Base-by-base conservation (phyloP, 2,113 vertebrate genomes). In the Eleginops maclovinus region DNA sequence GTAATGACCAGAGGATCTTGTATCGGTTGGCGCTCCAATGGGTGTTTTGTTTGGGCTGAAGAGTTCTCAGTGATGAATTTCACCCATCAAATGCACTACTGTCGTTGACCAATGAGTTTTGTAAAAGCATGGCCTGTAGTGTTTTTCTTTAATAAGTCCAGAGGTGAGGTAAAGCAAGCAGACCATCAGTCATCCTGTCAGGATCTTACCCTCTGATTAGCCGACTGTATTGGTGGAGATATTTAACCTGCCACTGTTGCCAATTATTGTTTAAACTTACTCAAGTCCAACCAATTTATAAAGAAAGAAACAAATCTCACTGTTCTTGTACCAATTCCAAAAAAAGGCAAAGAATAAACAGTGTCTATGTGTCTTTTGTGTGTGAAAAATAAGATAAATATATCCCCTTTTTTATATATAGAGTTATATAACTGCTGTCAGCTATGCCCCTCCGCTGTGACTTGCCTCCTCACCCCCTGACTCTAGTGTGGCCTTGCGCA, bases 131-230 rank as follows among this genome's bases (percentile, higher is more conserved):
- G 63, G 87, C 87, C 89, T 61, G 78, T 89, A 86, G 88, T 91
- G 90, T 93, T 93, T 90, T 90, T 87, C 87, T 93, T 93, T 92
- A 92, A 93, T 93, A 93, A 89, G 88, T 92, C 87, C 84, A 90
- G 89, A 93, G 89, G 90, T 91, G 89, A 89, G 75, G 87, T 81
- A 90, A 89, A 87, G 78, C 74, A 83, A 90, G 83, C 82, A 79
- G 61, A 71, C 47, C 70, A 93, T 93, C 87, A 86, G 85, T 93
- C 89, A 91, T 87, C 75, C 89, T 91, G 90, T 86, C 91, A 90
- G 72, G 59, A 85, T 58, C 82, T 72, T 26, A 73, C 22, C 78
- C 80, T 81, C 66, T 88, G 88, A 92, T 93, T 91, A 83, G 63
- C 75, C 66, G 74, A 49, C 51, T 75, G 55, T 71, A 76, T 75